Conservation (phyloP, 2,888 invertebrate genomes). For the Theretra japonica region DNA sequence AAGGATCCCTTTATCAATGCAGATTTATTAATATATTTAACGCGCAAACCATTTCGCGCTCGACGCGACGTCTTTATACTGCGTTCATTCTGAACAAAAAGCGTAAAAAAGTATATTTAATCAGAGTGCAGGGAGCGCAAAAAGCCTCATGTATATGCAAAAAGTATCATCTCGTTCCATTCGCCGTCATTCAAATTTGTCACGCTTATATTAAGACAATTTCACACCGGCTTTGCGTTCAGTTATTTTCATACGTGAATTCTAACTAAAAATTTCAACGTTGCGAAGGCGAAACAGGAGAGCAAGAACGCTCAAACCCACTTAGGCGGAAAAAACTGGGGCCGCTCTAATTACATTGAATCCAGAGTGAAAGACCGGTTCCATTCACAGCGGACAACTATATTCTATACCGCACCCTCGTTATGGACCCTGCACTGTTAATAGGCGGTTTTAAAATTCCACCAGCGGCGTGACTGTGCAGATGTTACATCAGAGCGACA, state of each 20-base stretch:
- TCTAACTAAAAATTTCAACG: slow-evolving; percentile 32
- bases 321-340: slow-evolving; percentile 71
- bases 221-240: slow-evolving; percentile 24
- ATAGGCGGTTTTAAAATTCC: slow-evolving; percentile 45
- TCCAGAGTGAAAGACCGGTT: slow-evolving; percentile 67
- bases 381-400: slow-evolving; percentile 68
- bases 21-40: neutral
- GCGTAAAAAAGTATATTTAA: neutral
- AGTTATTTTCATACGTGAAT: slow-evolving; percentile 42
- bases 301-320: slow-evolving; percentile 65
- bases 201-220: slow-evolving; percentile 28
- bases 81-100: neutral
- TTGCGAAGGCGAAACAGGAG: slow-evolving; percentile 56
- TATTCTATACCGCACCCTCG: slow-evolving; percentile 35
- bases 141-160: slow-evolving; percentile 23
- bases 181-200: slow-evolving; percentile 14
- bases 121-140: slow-evolving; percentile 12
- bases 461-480: slow-evolving; percentile 4
- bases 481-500: neutral
- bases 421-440: slow-evolving; percentile 49
- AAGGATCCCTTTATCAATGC: neutral
- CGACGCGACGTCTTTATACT: neutral
- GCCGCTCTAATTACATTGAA: slow-evolving; percentile 79
- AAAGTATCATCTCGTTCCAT: slow-evolving; percentile 13
- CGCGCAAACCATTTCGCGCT: neutral